Evolutionary conservation across 2,113 vertebrate genomes (phyloP).

Genomic region (Ahaetulla prasina): DNA sequence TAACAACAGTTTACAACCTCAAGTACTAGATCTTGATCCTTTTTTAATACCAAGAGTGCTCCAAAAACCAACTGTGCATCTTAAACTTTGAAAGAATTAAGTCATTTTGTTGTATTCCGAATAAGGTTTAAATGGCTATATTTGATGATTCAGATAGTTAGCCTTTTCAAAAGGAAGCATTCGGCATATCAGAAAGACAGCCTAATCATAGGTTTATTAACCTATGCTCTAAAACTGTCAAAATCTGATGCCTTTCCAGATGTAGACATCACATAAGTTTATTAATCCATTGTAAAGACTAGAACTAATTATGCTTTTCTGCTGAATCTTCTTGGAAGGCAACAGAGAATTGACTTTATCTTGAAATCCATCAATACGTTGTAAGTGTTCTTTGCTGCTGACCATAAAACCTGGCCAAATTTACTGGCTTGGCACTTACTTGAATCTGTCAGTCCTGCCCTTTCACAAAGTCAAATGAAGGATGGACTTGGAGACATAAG

Average conservation of each 20-base stretch:
- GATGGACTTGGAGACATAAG: background rate
- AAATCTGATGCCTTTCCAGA: background rate
- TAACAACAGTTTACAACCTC: constrained; percentile 14
- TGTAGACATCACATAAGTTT: constrained; percentile 22
- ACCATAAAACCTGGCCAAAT: background rate
- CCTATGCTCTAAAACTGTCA: constrained; percentile 29
- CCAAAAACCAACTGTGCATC: background rate
- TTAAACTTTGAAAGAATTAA: background rate
- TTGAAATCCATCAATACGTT: constrained; percentile 33
- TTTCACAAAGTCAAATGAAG: background rate
- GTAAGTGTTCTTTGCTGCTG: background rate
- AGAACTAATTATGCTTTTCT: constrained; percentile 31
- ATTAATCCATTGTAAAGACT: constrained; percentile 34
- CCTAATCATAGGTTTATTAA: constrained; percentile 43
- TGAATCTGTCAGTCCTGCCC: background rate
- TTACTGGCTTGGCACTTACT: background rate
- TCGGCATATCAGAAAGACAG: constrained; percentile 23
- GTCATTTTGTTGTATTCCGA: background rate
- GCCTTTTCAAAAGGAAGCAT: constrained; percentile 6
- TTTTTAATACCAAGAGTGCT: constrained; percentile 27
- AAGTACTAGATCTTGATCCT: constrained; percentile 9
- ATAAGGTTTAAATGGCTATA: constrained; percentile 23
- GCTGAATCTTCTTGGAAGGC: constrained; percentile 24
- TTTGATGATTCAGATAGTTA: constrained; percentile 15
- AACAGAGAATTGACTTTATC: constrained; percentile 31